These are phyloP conservation scores for Vannuccia rotundouncinata DNA, from an alignment of 2,888 invertebrate genomes.

Conservation along the genomic window DNA sequence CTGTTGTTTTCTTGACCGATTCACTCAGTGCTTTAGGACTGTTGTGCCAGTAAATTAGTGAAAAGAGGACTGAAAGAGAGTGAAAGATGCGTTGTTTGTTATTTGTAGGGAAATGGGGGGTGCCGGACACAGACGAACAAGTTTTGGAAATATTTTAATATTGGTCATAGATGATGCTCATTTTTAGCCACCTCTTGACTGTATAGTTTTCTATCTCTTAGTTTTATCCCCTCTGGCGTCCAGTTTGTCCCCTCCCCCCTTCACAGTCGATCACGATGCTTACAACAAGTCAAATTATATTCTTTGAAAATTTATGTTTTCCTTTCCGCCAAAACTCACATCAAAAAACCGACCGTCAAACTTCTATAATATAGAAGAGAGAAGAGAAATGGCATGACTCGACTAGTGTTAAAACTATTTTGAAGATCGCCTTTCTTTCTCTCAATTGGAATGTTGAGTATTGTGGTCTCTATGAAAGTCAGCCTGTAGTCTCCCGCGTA, in stretches of 20 bases:
- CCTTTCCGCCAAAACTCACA: background rate
- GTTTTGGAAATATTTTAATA: constrained; percentile 21
- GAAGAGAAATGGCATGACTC: constrained; percentile 21
- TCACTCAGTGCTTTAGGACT: background rate
- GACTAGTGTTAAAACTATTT: background rate
- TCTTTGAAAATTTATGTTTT: constrained; percentile 15
- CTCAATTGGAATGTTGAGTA: background rate
- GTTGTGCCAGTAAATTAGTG: background rate
- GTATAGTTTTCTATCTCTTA: background rate
- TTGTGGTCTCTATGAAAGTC: background rate
- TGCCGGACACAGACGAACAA: background rate
- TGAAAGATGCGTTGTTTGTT: background rate
- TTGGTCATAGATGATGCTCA: background rate
- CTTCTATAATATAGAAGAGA: background rate
- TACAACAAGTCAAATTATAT: constrained; percentile 25
- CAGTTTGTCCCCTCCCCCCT: background rate
- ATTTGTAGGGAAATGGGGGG: background rate
- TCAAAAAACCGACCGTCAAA: background rate
- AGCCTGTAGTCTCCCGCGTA: background rate
- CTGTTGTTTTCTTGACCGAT: background rate
- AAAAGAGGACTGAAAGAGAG: background rate
- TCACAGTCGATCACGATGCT: background rate
- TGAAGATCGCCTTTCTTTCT: background rate
- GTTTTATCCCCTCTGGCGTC: constrained; percentile 12
- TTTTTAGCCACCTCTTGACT: background rate